Base-by-base conservation (phyloP, 2,888 invertebrate species). In the Ochropleura plecta region DNA sequence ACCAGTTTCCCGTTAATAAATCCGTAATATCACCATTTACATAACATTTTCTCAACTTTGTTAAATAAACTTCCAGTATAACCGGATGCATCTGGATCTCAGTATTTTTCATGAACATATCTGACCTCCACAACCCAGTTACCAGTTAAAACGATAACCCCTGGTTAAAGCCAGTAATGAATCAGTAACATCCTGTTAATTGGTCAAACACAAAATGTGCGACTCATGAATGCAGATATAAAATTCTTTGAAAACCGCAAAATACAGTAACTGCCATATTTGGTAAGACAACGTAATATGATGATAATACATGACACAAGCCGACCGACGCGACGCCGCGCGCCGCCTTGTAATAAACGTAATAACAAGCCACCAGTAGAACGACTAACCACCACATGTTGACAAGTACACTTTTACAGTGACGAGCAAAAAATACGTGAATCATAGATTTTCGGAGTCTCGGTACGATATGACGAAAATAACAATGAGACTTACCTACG, bases 401-500 rank as follows among this genome's bases (percentile, higher is more conserved):
- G 30, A 18, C 20, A n/a, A 70, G 64, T 73, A 70, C 5, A 77
- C 18, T 20, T 9, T 30, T 69, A 53, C 46, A 40, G 53, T 72
- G 70, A 70, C 78, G 70, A 40, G 67, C 68, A 63, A 71, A 63
- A 71, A 76, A 49, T 20, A 12, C 30, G 20, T 84, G 86, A 84
- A 40, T 83, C 83, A 83, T 73, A 63, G 51, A 1, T 51, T 75
- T 77, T 78, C 30, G 64, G 49, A 40, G 59, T 64, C 30, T 62
- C 48, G 3, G 60, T 57, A 63, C 46, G n/a, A 67, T 53, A 63
- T 62, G 75, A 78, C 86, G 59, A 63, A 85, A 85, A 82, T 85
- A 76, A 57, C 18, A 82, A 82, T 63, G 64, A 70, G 72, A 70
- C 64, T 53, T 46, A 30, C 30, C 30, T 30, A 30, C 3, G 30